These are phyloP conservation scores for Meiosimyza decipiens DNA, from an alignment of 2,888 invertebrate species.

Conservation along the genomic window DNA sequence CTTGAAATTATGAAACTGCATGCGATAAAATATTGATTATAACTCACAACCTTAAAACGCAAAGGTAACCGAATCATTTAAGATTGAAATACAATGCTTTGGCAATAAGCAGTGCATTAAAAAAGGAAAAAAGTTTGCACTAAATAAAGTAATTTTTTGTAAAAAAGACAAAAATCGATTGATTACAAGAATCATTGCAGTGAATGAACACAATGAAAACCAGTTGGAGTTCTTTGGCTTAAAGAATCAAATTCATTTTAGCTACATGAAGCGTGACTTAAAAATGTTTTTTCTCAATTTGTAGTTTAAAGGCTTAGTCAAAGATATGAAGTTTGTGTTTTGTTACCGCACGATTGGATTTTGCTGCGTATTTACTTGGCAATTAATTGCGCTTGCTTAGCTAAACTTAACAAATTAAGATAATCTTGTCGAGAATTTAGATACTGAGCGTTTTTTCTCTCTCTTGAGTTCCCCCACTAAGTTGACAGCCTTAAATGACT, in stretches of 20 bases:
- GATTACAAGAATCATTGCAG: background rate
- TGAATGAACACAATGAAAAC: background rate
- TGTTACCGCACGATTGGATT: background rate
- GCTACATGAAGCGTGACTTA: constrained; percentile 1
- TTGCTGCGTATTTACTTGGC: constrained; percentile 1
- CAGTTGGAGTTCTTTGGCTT: too few relatives aligned
- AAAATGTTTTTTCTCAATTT: background rate
- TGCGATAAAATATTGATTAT: background rate
- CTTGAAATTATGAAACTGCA: background rate
- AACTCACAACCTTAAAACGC: background rate
- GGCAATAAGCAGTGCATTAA: background rate
- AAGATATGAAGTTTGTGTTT: too few relatives aligned
- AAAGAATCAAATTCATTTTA: too few relatives aligned
- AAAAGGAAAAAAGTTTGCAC: background rate
- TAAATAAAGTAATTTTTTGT: constrained; percentile 1
- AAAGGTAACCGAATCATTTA: background rate
- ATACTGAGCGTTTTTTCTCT: background rate
- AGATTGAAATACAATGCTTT: background rate
- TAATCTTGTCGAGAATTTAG: background rate
- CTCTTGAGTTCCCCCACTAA: background rate
- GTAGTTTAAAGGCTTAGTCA: background rate
- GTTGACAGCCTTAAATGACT: constrained; percentile 10
- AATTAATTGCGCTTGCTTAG: constrained; percentile 14
- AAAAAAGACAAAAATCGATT: background rate
- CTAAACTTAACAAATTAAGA: constrained; percentile 12